A percentile compares a stretch with the other conserved stretches of the same genome.
Conservation (phyloP, 1,140 invertebrate genomes). For the Epicauta chinensis region DNA sequence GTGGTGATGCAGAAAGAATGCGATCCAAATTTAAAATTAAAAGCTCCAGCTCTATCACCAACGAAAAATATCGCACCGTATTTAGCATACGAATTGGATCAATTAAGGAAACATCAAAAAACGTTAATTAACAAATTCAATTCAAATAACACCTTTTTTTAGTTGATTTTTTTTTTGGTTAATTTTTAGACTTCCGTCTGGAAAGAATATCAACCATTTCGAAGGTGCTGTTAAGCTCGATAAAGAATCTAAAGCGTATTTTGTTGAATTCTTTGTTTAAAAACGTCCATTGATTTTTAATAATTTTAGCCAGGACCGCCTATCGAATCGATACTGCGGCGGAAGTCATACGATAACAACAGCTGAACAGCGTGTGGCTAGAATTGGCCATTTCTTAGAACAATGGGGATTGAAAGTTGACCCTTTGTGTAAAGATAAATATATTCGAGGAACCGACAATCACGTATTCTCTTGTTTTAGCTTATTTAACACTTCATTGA, state of each 20-base stretch:
- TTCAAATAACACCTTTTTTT: too few species aligned
- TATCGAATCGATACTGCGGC: constrained; percentile 65
- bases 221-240: constrained; percentile 34
- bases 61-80: constrained; percentile 56
- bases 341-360: constrained; percentile 65
- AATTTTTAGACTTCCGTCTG: constrained; percentile 36
- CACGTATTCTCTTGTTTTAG: constrained; percentile 24
- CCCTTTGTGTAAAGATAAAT: constrained; percentile 43
- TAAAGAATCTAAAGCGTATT: constrained; percentile 2
- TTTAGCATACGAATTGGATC: constrained; percentile 60
- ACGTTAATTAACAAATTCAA: constrained; percentile 18
- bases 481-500: background rate
- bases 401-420: constrained; percentile 55
- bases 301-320: constrained; percentile 44
- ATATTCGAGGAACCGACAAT: constrained; percentile 49
- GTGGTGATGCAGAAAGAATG: constrained; percentile 60
- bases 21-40: constrained; percentile 43
- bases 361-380: constrained; percentile 55
- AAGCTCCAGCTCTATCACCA: constrained; percentile 44
- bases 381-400: constrained; percentile 52
- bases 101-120: constrained; percentile 51
- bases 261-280: background rate
- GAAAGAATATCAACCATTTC: constrained; percentile 42
- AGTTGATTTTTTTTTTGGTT: background rate
- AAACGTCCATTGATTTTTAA: constrained; percentile 3